A percentile compares a stretch with the other conserved stretches of the same genome.
Evolutionary conservation across 2,797 vertebrate species (phyloP).

Genomic region (Darevskia mixta): DNA sequence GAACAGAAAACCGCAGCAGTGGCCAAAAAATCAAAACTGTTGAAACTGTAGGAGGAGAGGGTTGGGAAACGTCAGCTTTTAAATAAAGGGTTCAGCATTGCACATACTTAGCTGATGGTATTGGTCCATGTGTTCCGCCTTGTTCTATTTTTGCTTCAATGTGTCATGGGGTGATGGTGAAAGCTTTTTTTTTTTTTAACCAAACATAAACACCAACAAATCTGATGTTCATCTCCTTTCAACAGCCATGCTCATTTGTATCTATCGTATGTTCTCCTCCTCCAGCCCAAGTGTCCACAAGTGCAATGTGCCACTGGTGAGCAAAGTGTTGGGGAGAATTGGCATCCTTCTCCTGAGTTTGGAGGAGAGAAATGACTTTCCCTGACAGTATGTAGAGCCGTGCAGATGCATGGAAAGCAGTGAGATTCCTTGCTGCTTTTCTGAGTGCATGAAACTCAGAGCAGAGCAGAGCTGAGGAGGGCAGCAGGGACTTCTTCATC

Average conservation of each 20-base stretch:
- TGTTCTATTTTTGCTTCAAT: conserved; percentile 70
- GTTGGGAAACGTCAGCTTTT: conserved; percentile 38
- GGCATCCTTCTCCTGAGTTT: background rate
- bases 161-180: conserved; percentile 74
- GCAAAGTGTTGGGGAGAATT: background rate
- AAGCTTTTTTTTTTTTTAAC: conserved; percentile 51
- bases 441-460: background rate
- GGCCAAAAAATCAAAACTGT: background rate
- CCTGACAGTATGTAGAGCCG: background rate
- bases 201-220: conserved; percentile 57
- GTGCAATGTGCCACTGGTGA: too few species aligned
- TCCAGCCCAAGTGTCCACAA: background rate
- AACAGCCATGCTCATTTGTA: accelerated
- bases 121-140: conserved; percentile 71
- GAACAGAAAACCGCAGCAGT: accelerated
- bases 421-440: background rate
- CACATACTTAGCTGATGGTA: conserved; percentile 59
- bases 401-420: background rate
- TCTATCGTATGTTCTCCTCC: background rate
- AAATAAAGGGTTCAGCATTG: conserved; percentile 49
- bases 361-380: background rate
- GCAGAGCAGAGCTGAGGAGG: background rate
- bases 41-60: conserved; percentile 25
- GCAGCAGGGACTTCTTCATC: background rate
- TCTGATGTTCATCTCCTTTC: conserved; percentile 34